Evolutionary conservation across 92 coral and sea anemone species (phyloP).

Genomic region (Virgularia gustaviana): DNA sequence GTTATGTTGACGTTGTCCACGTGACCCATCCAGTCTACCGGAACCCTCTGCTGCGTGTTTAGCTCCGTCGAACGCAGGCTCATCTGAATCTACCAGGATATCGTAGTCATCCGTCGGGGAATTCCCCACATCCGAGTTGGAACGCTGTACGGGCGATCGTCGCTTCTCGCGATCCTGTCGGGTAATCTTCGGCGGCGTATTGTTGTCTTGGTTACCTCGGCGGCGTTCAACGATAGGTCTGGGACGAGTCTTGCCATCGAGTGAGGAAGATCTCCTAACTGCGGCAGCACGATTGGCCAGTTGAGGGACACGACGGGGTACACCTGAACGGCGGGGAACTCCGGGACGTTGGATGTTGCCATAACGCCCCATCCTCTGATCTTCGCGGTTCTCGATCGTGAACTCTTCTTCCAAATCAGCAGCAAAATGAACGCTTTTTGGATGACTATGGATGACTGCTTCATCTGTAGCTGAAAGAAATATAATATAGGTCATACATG

Average conservation of each 20-base stretch:
- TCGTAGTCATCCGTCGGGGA: constrained; percentile 28
- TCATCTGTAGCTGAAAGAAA: constrained; percentile 53
- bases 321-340: constrained; percentile 65
- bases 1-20: not conserved
- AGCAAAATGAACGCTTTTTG: constrained; percentile 92
- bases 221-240: constrained; percentile 48
- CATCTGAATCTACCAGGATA: not conserved
- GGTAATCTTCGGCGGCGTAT: not conserved
- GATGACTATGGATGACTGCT: constrained; percentile 45
- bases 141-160: constrained; percentile 31
- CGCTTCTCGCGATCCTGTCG: constrained; percentile 53
- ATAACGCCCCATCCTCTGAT: constrained; percentile 42
- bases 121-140: constrained; percentile 33
- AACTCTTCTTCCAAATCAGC: constrained; percentile 79
- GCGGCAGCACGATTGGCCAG: constrained; percentile 51
- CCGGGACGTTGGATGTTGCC: constrained; percentile 66
- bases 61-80: not conserved
- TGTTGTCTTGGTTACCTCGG: constrained; percentile 2
- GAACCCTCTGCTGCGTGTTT: not conserved
- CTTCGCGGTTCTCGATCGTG: constrained; percentile 77
- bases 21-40: not conserved
- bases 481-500: not conserved
- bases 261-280: constrained; percentile 81
- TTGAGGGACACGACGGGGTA: constrained; percentile 66
- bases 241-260: constrained; percentile 72